phyloP scores from a whole-genome alignment of 2,113 vertebrate species.

The Echinops telfairi region DNA sequence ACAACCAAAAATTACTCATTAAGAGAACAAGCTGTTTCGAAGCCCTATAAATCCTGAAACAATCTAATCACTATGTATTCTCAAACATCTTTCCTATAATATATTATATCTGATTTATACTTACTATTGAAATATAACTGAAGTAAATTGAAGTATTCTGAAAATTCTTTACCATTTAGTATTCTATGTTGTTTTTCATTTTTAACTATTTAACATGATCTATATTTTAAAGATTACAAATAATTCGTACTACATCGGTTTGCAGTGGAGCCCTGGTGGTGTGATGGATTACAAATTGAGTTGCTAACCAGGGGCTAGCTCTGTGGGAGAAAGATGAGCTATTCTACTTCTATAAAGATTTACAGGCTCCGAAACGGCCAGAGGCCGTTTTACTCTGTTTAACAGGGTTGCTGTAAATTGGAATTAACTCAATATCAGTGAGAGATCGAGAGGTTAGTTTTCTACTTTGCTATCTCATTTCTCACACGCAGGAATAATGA shows the following conservation, averaged over 20 bases:
- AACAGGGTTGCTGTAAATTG: no score
- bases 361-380: no score
- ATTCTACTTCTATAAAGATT: no score
- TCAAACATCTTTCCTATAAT: not conserved
- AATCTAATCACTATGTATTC: not conserved
- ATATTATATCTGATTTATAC: not conserved
- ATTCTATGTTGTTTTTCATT: not conserved
- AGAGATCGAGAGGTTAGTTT: not conserved
- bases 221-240: not conserved
- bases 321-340: no score
- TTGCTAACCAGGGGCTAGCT: no score
- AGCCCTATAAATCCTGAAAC: not conserved
- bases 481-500: not conserved
- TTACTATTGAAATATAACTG: not conserved
- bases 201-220: not conserved
- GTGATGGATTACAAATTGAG: no score
- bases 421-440: no score
- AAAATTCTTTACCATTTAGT: not conserved
- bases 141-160: not conserved
- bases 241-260: not conserved
- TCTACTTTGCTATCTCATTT: not conserved
- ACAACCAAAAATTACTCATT: not conserved
- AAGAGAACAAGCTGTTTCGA: not conserved
- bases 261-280: no score
- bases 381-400: no score